Base-by-base conservation (phyloP, 2,888 invertebrate genomes). In the Thysanoteuthis rhombus region DNA sequence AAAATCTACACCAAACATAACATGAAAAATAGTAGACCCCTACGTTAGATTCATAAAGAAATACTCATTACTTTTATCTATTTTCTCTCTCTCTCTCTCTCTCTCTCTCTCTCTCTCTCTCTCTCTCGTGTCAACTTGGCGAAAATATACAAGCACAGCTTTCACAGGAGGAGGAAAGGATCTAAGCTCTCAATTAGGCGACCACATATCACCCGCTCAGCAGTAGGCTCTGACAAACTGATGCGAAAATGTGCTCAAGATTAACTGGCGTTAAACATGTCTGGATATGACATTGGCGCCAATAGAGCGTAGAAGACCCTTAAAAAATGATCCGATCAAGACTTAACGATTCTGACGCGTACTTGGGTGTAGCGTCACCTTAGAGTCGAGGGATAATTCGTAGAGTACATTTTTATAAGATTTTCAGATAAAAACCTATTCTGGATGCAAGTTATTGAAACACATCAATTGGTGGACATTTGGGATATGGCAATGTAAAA, bases 31-130 rank as follows among this genome's bases (percentile, higher is more conserved):
- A 2, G 52, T 22, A 52, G 52, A 52, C 6, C 52, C 25, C 22
- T 52, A 52, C 52, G 25, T 52, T 25, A 28, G 52, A 25, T 52
- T 52, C 28, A 52, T 52, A 52, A 52, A 42, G 42, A 42, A 42
- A 45, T 45, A 52, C 52, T 22, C 52, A 52, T 52, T 52, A 52
- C 52, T 25, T 25, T 1, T 52, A 22, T 52, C 52, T 6, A 3
- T n/a, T 39, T 42, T 92, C 92, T 58, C 92, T 58, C 93, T 89
- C 93, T 93, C 45, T 89, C 93, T 93, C 89, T 93, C 93, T 89
- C 89, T 45, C 93, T 93, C 89, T 93, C 93, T 89, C 89, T 42
- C 93, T 93, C 93, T 93, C 93, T 93, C 89, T 93, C 93, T 93
- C 93, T 91, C 36, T 42, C 5, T 45, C 47, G 90, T 42, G 47